Base-by-base conservation (phyloP, 2,888 invertebrate species). In the Polydrusus cervinus region DNA sequence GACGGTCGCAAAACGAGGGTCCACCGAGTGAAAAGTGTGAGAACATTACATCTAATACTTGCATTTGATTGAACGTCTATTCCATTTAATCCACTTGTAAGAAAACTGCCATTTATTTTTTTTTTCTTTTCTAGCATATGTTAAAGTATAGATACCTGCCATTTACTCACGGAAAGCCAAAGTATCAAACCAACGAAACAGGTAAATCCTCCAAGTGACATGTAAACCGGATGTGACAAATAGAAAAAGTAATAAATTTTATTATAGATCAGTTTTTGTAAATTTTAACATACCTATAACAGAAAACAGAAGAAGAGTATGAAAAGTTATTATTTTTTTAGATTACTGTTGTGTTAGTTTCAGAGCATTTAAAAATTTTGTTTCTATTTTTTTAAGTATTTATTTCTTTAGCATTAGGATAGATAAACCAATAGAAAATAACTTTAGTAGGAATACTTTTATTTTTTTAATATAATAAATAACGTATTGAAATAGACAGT, bases 141-240 rank as follows among this genome's bases (percentile, higher is more conserved):
- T 95, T 99, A 86, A 98, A 97, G 89, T 99, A 99, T 89, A 94
- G 96, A 88, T 99, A 99, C 89, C 90, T 99, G 88, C 99, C 99
- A 77, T 99, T 99, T 88, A 98, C 98, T 69, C 95, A 97, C 87
- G 97, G 98, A 85, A 99, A 99, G 90, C 97, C 98, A 84, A 94
- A 94, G 88, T 98, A 98, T 90, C 94, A 95, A 88, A 92, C 91
- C 75, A 90, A 89, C 80, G 89, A 90, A 82, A 73, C 83, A 73
- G 84, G 83, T 64, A 84, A 84, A 77, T 80, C 83, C 71, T 82
- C 83, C 68, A 83, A 83, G 82, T 83, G 82, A 83, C 80, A 72
- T 38, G 53, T 66, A 66, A 55, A 53, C 69, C 68, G 45, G 69
- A 68, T 57, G 64, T 70, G 72, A 57, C 64, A 64, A 57, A 49